These are phyloP conservation scores for Agrilus mali DNA, from an alignment of 2,888 invertebrate genomes.

Conservation along the genomic window DNA sequence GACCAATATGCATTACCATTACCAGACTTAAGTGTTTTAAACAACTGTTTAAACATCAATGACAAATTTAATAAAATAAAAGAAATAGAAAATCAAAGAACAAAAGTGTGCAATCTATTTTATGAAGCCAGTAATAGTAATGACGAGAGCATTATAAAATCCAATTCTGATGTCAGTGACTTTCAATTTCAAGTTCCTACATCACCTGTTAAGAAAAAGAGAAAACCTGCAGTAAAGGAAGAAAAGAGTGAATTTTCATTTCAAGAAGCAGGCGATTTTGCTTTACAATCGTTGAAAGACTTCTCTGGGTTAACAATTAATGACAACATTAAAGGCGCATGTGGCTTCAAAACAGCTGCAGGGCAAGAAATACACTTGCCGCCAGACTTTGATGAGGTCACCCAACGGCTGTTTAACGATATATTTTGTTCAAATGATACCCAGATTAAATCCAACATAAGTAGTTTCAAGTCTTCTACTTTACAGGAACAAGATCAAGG, in stretches of 20 bases:
- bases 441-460: no score
- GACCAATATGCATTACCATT: neutral
- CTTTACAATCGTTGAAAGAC: no score
- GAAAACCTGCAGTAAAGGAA: neutral
- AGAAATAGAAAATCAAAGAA: conserved; percentile 13
- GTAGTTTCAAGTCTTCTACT: no score
- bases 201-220: conserved; percentile 7
- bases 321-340: no score
- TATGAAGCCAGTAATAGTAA: neutral
- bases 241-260: neutral
- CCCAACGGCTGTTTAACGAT: neutral
- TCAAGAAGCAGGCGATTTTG: no score
- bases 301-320: no score
- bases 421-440: neutral
- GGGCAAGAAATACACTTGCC: neutral
- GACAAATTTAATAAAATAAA: conserved; percentile 15
- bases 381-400: neutral
- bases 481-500: no score
- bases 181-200: conserved; percentile 17
- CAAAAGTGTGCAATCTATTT: conserved; percentile 5
- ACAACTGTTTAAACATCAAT: neutral
- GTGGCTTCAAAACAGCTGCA: neutral
- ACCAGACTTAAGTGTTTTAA: neutral
- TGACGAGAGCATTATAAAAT: neutral
- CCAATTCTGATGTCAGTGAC: conserved; percentile 5